Evolutionary conservation across 2,888 invertebrate genomes (phyloP).

Genomic region (Chelonus formosanus): DNA sequence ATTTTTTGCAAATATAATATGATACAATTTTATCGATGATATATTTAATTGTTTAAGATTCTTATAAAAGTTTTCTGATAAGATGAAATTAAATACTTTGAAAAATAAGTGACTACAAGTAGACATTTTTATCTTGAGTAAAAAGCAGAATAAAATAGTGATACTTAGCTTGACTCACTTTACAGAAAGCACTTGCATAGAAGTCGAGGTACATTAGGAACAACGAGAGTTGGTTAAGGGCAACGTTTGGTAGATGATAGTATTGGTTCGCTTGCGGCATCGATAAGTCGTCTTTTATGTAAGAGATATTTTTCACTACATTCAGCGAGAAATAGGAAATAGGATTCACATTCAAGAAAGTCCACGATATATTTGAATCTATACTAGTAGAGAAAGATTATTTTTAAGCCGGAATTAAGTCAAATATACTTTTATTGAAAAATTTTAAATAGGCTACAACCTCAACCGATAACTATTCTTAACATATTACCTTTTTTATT

Average conservation of each 20-base stretch:
- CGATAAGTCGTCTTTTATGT: constrained; percentile 19
- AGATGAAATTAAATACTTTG: constrained; percentile 9
- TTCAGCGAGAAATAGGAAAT: constrained; percentile 24
- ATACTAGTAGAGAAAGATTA: not conserved
- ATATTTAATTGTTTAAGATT: not conserved
- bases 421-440: not conserved
- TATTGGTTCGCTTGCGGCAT: constrained; percentile 15
- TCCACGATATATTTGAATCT: constrained; percentile 7
- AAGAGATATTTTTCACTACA: constrained; percentile 24
- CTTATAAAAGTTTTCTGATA: not conserved
- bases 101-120: not conserved
- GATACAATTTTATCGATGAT: not conserved
- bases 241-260: constrained; percentile 21
- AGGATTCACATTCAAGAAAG: constrained; percentile 1
- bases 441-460: not conserved
- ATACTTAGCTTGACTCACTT: constrained; percentile 4
- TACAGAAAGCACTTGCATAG: constrained; percentile 11
- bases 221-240: constrained; percentile 12
- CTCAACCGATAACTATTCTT: not conserved
- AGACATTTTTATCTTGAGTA: constrained; percentile 12
- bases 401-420: constrained; percentile 8
- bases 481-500: not conserved
- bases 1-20: no score
- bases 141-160: constrained; percentile 3
- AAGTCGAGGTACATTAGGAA: constrained; percentile 20